Evolutionary conservation across 2,113 vertebrate species (phyloP).

Genomic region (Trematomus loennbergii): DNA sequence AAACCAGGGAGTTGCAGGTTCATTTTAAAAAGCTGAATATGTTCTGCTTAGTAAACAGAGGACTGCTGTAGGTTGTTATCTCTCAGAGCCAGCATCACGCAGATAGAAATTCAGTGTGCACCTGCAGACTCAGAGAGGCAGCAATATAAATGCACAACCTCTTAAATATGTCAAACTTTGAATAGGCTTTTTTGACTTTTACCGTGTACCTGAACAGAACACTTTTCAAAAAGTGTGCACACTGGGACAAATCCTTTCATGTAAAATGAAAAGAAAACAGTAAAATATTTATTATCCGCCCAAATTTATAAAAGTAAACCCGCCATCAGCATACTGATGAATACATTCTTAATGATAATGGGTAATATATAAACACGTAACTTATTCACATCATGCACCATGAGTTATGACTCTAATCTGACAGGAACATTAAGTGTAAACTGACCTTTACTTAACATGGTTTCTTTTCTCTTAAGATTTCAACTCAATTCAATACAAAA

Average conservation of each 20-base stretch:
- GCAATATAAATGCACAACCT: constrained; percentile 23
- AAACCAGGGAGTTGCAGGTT: constrained; percentile 12
- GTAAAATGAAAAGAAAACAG: background rate
- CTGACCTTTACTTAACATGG: constrained; percentile 37
- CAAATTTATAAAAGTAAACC: background rate
- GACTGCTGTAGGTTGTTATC: constrained; percentile 62
- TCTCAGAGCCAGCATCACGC: constrained; percentile 52
- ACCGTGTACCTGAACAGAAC: constrained; percentile 9
- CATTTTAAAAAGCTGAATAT: constrained; percentile 30
- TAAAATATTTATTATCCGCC: background rate
- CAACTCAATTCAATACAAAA: constrained; percentile 21
- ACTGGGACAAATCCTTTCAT: constrained; percentile 20
- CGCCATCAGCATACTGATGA: background rate
- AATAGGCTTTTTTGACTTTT: constrained; percentile 22
- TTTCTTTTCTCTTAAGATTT: constrained; percentile 35
- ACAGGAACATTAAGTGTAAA: constrained; percentile 11
- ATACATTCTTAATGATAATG: background rate
- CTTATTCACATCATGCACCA: background rate
- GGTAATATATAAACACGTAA: background rate
- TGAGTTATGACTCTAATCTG: background rate
- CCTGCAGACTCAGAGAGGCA: constrained; percentile 19
- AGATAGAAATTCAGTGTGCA: constrained; percentile 42
- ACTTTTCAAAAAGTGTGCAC: constrained; percentile 1
- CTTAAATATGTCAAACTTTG: constrained; percentile 32
- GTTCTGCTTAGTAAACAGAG: constrained; percentile 40